Evolutionary conservation across 1,140 invertebrate species (phyloP).

Genomic region (Triops longicaudatus): DNA sequence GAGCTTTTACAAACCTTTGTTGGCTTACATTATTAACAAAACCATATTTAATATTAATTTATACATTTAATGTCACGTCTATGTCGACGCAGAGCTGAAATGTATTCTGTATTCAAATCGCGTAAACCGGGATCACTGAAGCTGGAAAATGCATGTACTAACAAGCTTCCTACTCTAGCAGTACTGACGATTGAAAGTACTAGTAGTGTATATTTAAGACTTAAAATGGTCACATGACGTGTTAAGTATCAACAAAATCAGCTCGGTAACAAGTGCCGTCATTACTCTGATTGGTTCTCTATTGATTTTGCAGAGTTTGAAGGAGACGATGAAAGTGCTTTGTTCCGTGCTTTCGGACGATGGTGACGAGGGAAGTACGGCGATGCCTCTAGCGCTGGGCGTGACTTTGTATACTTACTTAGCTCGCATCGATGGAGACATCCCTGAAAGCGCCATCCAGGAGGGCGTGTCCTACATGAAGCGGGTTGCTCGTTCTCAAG

Average conservation of each 20-base stretch:
- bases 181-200: neutral
- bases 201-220: neutral
- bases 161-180: neutral
- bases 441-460: constrained; percentile 19
- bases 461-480: constrained; percentile 20
- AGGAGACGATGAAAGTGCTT: constrained; percentile 25
- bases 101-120: neutral
- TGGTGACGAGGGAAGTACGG: constrained; percentile 20
- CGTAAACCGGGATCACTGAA: neutral
- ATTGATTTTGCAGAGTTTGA: constrained; percentile 23
- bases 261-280: neutral
- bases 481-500: constrained; percentile 22
- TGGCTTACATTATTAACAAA: too few relatives aligned
- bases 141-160: neutral
- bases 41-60: too few relatives aligned
- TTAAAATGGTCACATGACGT: neutral
- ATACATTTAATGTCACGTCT: too few relatives aligned
- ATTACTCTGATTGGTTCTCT: neutral
- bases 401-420: constrained; percentile 26
- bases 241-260: neutral
- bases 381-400: constrained; percentile 19
- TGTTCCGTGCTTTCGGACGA: constrained; percentile 16
- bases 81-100: too few relatives aligned
- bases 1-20: too few relatives aligned
- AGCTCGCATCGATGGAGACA: constrained; percentile 26